Conservation (phyloP, 2,888 invertebrate species). For the Neoitamus cyanurus region DNA sequence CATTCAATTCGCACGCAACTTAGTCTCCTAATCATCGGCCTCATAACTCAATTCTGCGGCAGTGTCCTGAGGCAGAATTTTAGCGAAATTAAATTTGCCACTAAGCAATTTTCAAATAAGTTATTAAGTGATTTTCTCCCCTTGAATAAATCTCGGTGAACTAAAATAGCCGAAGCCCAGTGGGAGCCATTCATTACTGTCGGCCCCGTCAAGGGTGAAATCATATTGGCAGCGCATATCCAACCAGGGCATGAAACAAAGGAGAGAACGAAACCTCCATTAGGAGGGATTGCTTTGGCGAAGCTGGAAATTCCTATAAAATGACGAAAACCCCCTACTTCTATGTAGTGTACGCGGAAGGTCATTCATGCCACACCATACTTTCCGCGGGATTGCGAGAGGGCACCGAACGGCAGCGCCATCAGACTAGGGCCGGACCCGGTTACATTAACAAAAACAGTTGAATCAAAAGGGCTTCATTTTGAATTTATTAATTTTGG, state of each 20-base stretch:
- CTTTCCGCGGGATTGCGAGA: neutral
- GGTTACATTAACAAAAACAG: slow-evolving; percentile 19
- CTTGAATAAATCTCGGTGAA: slow-evolving; percentile 13
- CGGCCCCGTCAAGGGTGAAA: neutral
- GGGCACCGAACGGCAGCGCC: neutral
- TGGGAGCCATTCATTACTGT: neutral
- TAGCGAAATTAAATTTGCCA: neutral
- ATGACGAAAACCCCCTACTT: neutral
- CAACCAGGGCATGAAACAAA: neutral
- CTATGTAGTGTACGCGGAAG: neutral
- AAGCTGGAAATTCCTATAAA: slow-evolving; percentile 21
- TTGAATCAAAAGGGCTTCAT: slow-evolving; percentile 38
- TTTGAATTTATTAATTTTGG: slow-evolving; percentile 37
- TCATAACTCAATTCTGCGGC: neutral
- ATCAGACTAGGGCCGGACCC: neutral
- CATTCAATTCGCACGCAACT: neutral
- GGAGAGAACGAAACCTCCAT: slow-evolving; percentile 22
- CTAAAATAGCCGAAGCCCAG: neutral
- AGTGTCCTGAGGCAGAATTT: neutral
- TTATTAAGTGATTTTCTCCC: neutral
- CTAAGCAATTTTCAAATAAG: neutral
- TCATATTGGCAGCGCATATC: neutral
- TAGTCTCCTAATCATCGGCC: neutral
- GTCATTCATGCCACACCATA: neutral
- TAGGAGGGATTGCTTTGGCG: neutral